Base-by-base conservation (phyloP, 2,888 invertebrate species). In the Thumatha senex region DNA sequence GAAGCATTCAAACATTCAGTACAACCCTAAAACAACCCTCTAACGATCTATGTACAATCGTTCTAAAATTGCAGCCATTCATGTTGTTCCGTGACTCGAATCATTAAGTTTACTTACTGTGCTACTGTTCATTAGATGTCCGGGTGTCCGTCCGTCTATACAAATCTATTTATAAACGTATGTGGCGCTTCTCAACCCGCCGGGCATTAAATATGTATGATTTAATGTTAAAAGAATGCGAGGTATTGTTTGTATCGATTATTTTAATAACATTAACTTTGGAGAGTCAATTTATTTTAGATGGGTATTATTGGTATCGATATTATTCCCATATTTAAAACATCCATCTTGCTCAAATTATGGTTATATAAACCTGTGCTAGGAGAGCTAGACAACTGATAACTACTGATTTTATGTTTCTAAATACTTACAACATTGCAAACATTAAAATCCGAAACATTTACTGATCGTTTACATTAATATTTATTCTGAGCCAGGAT, bases 1-100 rank as follows among this genome's bases (percentile, higher is more conserved):
- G 58, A 2, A 24, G 2, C 18, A 24, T 24, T 24, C 5, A 24
- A 67, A 66, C 63, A 72, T 62, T 56, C 51, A 33, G 40, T 51
- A 18, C 14, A 1, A 12, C 50, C 58, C 51, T 48, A 61, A 50
- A 65, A 56, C 40, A 46, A 48, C 63, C 62, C 68, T n/a, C 57
- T 57, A 56, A 58, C 50, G 58, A 63, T 62, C 61, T 58, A 61
- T 58, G 57, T 57, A 52, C 56, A 69, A 53, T 63, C 49, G 56
- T 49, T 63, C 54, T 62, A 56, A 59, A 58, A 64, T 67, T 61
- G 57, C 45, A 50, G 60, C 62, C 61, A 70, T 65, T 66, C 66
- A 65, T 62, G 65, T 51, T 41, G 49, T 72, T 61, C 57, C 78
- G 78, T 78, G 78, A 73, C 73, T 56, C 13, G 56, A 43, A 58